These are phyloP conservation scores for Sweltsa coloradensis DNA, from an alignment of 1,140 invertebrate species.

Conservation along the genomic window DNA sequence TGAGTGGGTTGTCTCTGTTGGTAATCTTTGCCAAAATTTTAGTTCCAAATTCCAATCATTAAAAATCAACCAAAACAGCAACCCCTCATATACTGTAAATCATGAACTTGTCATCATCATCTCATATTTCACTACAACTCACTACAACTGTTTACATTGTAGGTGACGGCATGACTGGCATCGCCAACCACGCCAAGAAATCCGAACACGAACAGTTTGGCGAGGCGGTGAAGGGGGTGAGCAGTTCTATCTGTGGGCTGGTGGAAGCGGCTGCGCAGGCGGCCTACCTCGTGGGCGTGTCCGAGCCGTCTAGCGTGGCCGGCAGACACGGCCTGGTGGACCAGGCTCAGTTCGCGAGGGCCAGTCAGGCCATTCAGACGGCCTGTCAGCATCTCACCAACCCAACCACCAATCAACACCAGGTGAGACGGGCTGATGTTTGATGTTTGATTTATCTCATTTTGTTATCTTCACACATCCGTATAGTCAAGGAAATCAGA, in stretches of 20 bases:
- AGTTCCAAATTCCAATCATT: too few species aligned
- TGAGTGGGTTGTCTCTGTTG: conserved; percentile 24
- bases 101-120: too few species aligned
- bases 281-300: conserved; percentile 86
- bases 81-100: too few species aligned
- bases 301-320: conserved; percentile 82
- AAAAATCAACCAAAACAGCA: too few species aligned
- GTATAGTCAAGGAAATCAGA: too few species aligned
- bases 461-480: too few species aligned
- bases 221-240: conserved; percentile 71
- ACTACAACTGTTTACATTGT: too few species aligned
- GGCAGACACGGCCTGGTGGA: conserved; percentile 85
- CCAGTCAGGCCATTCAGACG: conserved; percentile 75
- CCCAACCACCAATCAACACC: conserved; percentile 65
- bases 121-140: too few species aligned
- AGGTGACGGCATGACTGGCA: conserved; percentile 87
- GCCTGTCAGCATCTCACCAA: conserved; percentile 74
- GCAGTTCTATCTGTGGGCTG: conserved; percentile 77
- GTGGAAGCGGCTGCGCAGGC: conserved; percentile 91
- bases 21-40: too few species aligned
- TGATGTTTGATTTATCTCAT: too few species aligned
- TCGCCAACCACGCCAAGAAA: conserved; percentile 82
- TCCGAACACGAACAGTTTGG: conserved; percentile 79
- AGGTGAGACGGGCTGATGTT: conserved; percentile 37
- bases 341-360: conserved; percentile 76